A percentile compares a stretch with the other conserved stretches of the same genome.
Evolutionary conservation across 2,888 invertebrate species (phyloP).

Genomic region (Hipparchia semele): DNA sequence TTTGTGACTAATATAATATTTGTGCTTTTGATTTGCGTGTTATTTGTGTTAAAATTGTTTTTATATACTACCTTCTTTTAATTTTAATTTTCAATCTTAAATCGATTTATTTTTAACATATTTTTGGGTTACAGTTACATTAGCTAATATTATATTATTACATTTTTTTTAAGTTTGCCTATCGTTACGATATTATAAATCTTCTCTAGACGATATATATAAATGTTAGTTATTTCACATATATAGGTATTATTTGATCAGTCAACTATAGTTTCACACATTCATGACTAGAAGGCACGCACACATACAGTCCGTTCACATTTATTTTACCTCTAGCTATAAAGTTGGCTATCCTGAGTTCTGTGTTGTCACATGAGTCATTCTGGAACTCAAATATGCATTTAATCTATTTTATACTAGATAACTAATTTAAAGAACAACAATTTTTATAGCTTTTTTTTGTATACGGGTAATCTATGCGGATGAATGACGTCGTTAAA

Average conservation of each 20-base stretch:
- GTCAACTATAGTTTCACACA: background rate
- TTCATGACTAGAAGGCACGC: background rate
- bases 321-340: too few species aligned
- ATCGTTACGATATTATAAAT: too few species aligned
- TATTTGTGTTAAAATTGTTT: background rate
- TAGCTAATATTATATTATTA: background rate
- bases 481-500: too few species aligned
- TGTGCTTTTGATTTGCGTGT: constrained; percentile 3
- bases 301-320: background rate
- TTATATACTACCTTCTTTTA: background rate
- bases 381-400: too few species aligned
- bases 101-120: background rate
- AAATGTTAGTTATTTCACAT: too few species aligned
- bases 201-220: too few species aligned
- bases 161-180: background rate
- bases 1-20: constrained; percentile 1
- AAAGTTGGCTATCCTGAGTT: too few species aligned
- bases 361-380: too few species aligned
- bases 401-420: too few species aligned
- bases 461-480: too few species aligned
- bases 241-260: background rate
- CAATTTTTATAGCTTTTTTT: too few species aligned
- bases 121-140: background rate
- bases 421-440: too few species aligned
- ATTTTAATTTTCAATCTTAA: background rate